Conservation (phyloP, 2,113 vertebrate species). For the Oostethus manadensis region DNA sequence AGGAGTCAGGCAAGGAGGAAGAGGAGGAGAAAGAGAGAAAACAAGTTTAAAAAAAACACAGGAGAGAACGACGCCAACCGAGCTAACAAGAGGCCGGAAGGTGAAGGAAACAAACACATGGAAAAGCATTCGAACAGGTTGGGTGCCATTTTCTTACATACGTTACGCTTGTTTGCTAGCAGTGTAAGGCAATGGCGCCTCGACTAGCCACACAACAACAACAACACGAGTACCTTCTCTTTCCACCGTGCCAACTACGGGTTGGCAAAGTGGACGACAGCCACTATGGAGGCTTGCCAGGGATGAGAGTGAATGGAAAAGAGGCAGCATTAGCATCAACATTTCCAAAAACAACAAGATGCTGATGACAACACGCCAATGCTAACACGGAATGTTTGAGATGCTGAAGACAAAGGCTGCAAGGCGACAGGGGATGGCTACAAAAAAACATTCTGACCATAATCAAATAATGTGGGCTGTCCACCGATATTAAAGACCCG, state of each 20-base stretch:
- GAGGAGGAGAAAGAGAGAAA: conserved; percentile 73
- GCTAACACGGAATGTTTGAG: conserved; percentile 9
- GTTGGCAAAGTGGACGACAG: conserved; percentile 97
- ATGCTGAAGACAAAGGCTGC: background rate
- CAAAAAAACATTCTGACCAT: too few relatives aligned
- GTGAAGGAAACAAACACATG: conserved; percentile 12
- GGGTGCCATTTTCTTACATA: conserved; percentile 7
- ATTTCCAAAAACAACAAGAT: conserved; percentile 27
- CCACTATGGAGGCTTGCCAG: conserved; percentile 97
- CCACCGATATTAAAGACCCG: too few relatives aligned
- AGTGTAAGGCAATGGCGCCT: conserved; percentile 66
- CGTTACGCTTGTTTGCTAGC: conserved; percentile 11
- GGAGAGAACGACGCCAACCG: conserved; percentile 15
- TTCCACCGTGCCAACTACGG: conserved; percentile 88
- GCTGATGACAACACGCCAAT: conserved; percentile 17
- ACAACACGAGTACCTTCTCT: conserved; percentile 84
- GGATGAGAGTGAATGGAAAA: conserved; percentile 76
- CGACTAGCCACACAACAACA: conserved; percentile 40
- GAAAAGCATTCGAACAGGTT: conserved; percentile 19
- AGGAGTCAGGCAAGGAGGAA: conserved; percentile 57
- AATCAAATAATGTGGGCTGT: too few relatives aligned
- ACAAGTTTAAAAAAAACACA: conserved; percentile 66
- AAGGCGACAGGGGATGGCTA: background rate
- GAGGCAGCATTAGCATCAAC: conserved; percentile 73
- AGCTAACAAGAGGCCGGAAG: conserved; percentile 28